Percentiles rank a stretch among this genome's conserved stretches.
Conservation (phyloP, 2,888 invertebrate species). For the Euzetes globulus region DNA sequence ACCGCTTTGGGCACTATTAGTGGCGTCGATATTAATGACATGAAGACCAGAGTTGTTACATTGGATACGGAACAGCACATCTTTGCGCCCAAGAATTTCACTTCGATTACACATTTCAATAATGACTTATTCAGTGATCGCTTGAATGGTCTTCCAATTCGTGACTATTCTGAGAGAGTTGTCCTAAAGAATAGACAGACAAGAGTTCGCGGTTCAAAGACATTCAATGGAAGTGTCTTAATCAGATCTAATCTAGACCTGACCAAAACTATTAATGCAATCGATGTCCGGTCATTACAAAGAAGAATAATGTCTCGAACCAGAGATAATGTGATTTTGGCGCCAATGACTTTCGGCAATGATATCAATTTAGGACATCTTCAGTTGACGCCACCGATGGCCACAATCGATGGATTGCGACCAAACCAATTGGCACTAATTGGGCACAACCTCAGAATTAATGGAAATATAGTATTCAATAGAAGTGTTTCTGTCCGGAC, state of each 20-base stretch:
- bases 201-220: slow-evolving; percentile 24
- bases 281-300: slow-evolving; percentile 1
- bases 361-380: slow-evolving; percentile 8
- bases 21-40: slow-evolving; percentile 16
- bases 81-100: slow-evolving; percentile 15
- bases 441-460: neutral
- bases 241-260: neutral
- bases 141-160: slow-evolving; percentile 16
- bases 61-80: slow-evolving; percentile 1
- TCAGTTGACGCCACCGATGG: neutral
- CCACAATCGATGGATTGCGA: slow-evolving; percentile 20
- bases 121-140: neutral
- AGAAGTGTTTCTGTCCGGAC: neutral
- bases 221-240: slow-evolving; percentile 8
- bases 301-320: slow-evolving; percentile 12
- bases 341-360: neutral
- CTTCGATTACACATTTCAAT: neutral
- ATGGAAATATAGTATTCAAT: slow-evolving; percentile 15
- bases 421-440: neutral
- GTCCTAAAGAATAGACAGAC: neutral
- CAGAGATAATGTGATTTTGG: slow-evolving; percentile 30
- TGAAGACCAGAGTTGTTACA: slow-evolving; percentile 26
- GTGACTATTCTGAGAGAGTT: neutral
- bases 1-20: slow-evolving; percentile 1
- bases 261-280: slow-evolving; percentile 20